phyloP scores from a whole-genome alignment of 2,797 vertebrate species.

The Oryzias sinensis region DNA sequence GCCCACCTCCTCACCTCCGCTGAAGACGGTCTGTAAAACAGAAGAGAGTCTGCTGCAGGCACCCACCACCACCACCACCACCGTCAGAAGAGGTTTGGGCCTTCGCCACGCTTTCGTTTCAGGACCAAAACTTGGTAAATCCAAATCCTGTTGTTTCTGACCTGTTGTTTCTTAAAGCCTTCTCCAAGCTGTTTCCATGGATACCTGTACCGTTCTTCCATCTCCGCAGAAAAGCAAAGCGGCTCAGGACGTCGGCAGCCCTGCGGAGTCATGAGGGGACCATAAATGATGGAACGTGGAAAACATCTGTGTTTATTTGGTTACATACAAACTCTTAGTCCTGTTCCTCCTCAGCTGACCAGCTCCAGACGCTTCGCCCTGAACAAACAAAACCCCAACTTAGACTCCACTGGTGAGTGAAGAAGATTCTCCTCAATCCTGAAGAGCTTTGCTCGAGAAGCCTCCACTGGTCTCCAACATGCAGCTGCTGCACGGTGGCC shows the following conservation, averaged over 20 bases:
- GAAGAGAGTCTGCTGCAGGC: not conserved
- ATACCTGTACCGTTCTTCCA: constrained; percentile 71
- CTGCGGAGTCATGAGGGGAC: constrained; percentile 51
- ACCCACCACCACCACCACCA: not conserved
- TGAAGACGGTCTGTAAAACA: constrained; percentile 76
- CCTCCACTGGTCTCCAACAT: not conserved
- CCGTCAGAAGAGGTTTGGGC: not conserved
- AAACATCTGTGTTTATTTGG: not conserved
- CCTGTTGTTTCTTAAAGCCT: constrained; percentile 86
- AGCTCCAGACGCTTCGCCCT: constrained; percentile 52
- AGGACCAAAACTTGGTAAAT: constrained; percentile 23
- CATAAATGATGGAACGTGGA: not conserved
- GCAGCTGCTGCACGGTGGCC: no score
- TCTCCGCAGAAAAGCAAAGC: constrained; percentile 82
- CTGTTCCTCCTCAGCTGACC: constrained; percentile 60
- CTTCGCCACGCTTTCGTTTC: not conserved
- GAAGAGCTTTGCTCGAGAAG: not conserved
- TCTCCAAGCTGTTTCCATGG: constrained; percentile 82
- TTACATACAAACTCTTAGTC: constrained; percentile 66
- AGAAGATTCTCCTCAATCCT: no score
- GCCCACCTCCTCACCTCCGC: constrained; percentile 88
- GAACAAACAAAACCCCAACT: constrained; percentile 19
- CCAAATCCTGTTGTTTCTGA: constrained; percentile 32
- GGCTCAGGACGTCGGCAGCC: constrained; percentile 86
- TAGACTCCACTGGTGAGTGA: not conserved